These are phyloP conservation scores for Lottia scabra DNA, from an alignment of 2,888 invertebrate genomes.

Conservation along the genomic window DNA sequence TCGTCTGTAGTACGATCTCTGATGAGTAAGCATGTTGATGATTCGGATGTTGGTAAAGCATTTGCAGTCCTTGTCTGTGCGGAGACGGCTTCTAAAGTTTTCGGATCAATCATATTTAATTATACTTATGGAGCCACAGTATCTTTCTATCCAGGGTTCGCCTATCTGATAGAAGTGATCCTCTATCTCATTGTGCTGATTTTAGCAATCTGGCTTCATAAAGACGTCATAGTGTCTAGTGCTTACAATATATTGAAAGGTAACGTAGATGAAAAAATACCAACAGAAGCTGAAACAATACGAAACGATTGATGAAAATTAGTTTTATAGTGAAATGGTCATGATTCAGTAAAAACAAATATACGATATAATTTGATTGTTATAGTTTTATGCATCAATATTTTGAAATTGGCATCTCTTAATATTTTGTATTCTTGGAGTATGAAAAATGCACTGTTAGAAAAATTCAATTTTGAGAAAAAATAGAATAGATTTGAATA, in stretches of 20 bases:
- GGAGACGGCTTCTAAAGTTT: neutral
- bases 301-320: too few species aligned
- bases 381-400: too few species aligned
- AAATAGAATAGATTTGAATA: too few species aligned
- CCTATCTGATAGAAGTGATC: conserved; percentile 56
- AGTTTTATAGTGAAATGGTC: too few species aligned
- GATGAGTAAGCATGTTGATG: conserved; percentile 24
- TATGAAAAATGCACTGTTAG: too few species aligned
- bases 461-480: too few species aligned
- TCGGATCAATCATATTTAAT: conserved; percentile 23
- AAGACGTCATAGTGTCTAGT: conserved; percentile 35
- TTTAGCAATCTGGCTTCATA: conserved; percentile 39
- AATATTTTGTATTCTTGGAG: too few species aligned
- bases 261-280: neutral
- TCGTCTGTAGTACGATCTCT: conserved; percentile 59
- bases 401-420: too few species aligned
- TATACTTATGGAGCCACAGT: conserved; percentile 62
- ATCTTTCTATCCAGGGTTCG: conserved; percentile 57
- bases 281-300: too few species aligned
- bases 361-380: too few species aligned
- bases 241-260: conserved; percentile 35
- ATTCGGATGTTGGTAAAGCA: neutral
- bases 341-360: too few species aligned
- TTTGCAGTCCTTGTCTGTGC: neutral
- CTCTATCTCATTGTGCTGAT: conserved; percentile 47